phyloP scores from a whole-genome alignment of 2,888 invertebrate species.

The Hirudinaria manillensis region DNA sequence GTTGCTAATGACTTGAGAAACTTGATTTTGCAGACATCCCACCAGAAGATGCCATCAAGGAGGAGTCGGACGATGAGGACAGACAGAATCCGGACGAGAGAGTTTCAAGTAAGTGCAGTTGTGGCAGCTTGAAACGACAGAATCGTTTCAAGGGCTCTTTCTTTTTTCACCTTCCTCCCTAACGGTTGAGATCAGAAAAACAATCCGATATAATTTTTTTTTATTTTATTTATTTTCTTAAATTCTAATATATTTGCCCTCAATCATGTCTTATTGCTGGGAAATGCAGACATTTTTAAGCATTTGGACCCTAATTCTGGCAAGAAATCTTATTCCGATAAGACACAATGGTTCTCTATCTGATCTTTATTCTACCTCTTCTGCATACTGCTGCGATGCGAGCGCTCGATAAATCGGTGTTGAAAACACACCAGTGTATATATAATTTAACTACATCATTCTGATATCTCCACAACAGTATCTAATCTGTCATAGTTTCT shows the following conservation, averaged over 20 bases:
- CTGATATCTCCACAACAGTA: no score
- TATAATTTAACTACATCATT: no score
- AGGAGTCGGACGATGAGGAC: conserved; percentile 67
- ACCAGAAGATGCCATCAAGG: conserved; percentile 53
- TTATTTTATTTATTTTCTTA: no score
- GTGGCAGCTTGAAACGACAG: neutral
- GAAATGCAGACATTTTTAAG: conserved; percentile 8
- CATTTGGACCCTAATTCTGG: neutral
- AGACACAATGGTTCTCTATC: no score
- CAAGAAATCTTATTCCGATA: neutral
- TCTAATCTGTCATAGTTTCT: no score
- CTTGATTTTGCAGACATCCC: conserved; percentile 48
- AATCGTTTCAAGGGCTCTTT: neutral
- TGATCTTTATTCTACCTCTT: no score
- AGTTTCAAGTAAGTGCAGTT: conserved; percentile 51
- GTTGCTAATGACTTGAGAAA: neutral
- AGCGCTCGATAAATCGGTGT: no score
- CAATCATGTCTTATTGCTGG: neutral
- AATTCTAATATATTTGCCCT: no score
- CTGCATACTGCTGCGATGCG: no score
- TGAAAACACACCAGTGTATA: no score
- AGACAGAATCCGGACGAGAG: conserved; percentile 85
- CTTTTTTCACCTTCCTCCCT: neutral
- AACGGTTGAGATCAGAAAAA: neutral
- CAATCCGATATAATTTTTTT: no score